These are phyloP conservation scores for Sycobia sp. DNA, from an alignment of 1,140 invertebrate genomes.

Conservation along the genomic window DNA sequence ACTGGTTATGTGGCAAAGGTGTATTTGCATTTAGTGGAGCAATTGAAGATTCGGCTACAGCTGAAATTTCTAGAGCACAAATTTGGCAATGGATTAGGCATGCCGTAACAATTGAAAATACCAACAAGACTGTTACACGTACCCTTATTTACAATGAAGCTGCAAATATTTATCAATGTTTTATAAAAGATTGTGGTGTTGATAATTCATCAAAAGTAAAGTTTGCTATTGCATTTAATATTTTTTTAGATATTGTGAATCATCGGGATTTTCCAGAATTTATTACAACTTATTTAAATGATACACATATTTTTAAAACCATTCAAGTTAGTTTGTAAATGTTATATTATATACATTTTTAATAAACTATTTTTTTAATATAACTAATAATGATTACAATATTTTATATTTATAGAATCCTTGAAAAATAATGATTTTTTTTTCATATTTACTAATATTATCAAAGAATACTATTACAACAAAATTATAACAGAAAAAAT, in stretches of 20 bases:
- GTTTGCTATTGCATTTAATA: slow-evolving; percentile 59
- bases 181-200: slow-evolving; percentile 50
- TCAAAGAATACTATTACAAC: no score
- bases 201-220: slow-evolving; percentile 53
- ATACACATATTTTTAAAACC: slow-evolving; percentile 63
- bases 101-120: slow-evolving; percentile 57
- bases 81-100: slow-evolving; percentile 79
- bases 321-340: slow-evolving; percentile 58
- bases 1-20: slow-evolving; percentile 72
- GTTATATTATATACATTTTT: slow-evolving; percentile 7
- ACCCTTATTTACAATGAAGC: slow-evolving; percentile 53
- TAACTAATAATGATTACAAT: neutral
- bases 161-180: slow-evolving; percentile 49
- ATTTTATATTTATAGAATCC: neutral
- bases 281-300: slow-evolving; percentile 66
- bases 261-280: slow-evolving; percentile 63
- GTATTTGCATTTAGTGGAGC: slow-evolving; percentile 70
- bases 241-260: slow-evolving; percentile 65
- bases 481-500: no score
- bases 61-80: slow-evolving; percentile 74
- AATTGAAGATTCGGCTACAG: slow-evolving; percentile 77
- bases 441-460: no score
- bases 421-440: no score
- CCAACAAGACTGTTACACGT: slow-evolving; percentile 54
- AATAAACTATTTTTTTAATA: slow-evolving; percentile 20